Base-by-base conservation (phyloP, 2,888 invertebrate genomes). In the Nudaria mundana region DNA sequence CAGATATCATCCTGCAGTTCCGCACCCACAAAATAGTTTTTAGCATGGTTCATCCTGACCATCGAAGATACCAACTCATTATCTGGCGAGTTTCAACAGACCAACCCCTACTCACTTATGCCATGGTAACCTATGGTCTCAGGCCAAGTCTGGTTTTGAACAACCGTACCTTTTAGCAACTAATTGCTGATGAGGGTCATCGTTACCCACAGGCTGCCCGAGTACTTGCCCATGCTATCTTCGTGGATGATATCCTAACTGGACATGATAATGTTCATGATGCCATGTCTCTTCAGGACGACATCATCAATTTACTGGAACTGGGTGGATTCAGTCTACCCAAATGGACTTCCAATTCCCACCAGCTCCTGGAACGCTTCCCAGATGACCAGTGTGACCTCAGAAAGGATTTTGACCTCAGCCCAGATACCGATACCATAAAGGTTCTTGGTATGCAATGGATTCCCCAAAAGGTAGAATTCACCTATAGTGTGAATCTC, bases 1-100 rank as follows among this genome's bases (percentile, higher is more conserved):
- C 8, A 23, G 23, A 22, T n/a, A 23, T 23, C n/a, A 32, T 32
- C 7, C 28, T 28, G 25, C 26, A 35, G 26, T 25, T 35, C 11
- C 26, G 20, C 13, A 18, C 28, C 8, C 18, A 13, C n/a, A 29
- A 29, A 24, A n/a, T n/a, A n/a, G n/a, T n/a, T n/a, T n/a, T n/a
- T n/a, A n/a, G n/a, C n/a, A 20, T 12, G 11, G n/a, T 36, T 8
- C 8, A 22, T 14, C 8, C 11, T 13, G 13, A 22, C 3, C 13
- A 31, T 13, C 23, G 13, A 13, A 11, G 7, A 1, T 13, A 13
- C 4, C 36, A 29, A 10, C 22, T 20, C 7, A 36, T 36, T 8
- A 12, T 36, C 8, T 36, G 29, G 36, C 16, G 29, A 8, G n/a
- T 10, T n/a, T 22, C 29, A 2, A 2, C 29, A 23, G n/a, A 10